A percentile compares a stretch with the other conserved stretches of the same genome.
Evolutionary conservation across 2,113 vertebrate species (phyloP).

Genomic region (Ciconia stormi): DNA sequence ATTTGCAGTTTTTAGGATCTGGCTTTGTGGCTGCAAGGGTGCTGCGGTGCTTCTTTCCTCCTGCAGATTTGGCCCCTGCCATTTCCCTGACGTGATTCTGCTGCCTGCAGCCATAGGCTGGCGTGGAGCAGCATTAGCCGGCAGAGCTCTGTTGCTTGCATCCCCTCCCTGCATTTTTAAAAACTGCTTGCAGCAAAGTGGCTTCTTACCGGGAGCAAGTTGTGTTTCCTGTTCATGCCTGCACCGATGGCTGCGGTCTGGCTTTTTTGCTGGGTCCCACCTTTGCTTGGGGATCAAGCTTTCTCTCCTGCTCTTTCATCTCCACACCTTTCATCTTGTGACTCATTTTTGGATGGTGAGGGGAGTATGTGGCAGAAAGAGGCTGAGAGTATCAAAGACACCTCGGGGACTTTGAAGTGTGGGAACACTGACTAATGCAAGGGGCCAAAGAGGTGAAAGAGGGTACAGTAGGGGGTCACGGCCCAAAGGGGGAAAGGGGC

Average conservation of each 20-base stretch:
- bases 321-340: not conserved
- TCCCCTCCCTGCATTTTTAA: not conserved
- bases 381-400: not conserved
- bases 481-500: not conserved
- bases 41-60: not conserved
- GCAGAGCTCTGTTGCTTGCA: not conserved
- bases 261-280: not conserved
- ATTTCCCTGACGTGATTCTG: not conserved
- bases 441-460: not conserved
- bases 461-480: not conserved
- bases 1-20: not conserved
- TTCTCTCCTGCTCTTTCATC: not conserved
- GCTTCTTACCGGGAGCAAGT: not conserved
- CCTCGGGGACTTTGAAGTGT: not conserved
- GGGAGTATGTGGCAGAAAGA: not conserved
- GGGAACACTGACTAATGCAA: not conserved
- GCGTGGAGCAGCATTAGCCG: not conserved
- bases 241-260: not conserved
- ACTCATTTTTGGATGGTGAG: not conserved
- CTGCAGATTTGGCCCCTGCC: fast-evolving
- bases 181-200: not conserved
- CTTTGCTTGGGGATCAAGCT: not conserved
- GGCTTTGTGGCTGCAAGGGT: not conserved
- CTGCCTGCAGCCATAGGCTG: fast-evolving
- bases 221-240: not conserved